These are phyloP conservation scores for Nipponia nippon DNA, from an alignment of 2,113 vertebrate species.

Conservation along the genomic window DNA sequence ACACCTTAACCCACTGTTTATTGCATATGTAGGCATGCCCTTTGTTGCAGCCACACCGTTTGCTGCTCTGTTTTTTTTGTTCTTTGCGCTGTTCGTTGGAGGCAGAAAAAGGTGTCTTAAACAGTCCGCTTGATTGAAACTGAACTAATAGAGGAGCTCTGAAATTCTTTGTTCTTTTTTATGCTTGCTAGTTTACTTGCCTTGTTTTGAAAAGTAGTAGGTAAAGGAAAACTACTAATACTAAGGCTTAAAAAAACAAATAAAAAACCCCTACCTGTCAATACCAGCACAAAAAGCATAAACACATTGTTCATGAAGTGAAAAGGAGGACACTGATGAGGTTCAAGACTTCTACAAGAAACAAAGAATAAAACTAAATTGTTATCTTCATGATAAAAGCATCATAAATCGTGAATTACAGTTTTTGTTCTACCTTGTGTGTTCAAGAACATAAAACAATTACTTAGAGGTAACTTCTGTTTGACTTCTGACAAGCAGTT, in stretches of 20 bases:
- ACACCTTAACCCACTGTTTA: background rate
- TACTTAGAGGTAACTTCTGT: background rate
- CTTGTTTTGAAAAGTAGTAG: background rate
- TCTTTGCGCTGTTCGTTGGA: background rate
- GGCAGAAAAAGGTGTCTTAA: background rate
- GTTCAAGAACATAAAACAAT: background rate
- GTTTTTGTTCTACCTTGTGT: background rate
- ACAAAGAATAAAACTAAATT: background rate
- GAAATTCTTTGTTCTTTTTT: background rate
- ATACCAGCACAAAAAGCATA: background rate
- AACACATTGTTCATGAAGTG: background rate
- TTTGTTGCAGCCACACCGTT: background rate
- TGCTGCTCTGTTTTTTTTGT: background rate
- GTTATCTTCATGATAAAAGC: background rate
- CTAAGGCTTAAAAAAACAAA: background rate
- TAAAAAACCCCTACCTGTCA: background rate
- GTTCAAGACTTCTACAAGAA: background rate
- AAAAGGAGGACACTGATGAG: background rate
- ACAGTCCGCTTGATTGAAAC: background rate
- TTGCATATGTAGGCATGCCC: background rate
- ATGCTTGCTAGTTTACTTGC: background rate
- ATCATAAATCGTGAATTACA: background rate
- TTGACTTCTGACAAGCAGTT: background rate
- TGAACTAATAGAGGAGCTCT: background rate
- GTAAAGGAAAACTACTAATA: background rate